Percentiles rank a stretch among this genome's conserved stretches.
These are phyloP conservation scores for Galeopsomyia nigrocyanea DNA, from an alignment of 2,888 invertebrate species.

Conservation along the genomic window DNA sequence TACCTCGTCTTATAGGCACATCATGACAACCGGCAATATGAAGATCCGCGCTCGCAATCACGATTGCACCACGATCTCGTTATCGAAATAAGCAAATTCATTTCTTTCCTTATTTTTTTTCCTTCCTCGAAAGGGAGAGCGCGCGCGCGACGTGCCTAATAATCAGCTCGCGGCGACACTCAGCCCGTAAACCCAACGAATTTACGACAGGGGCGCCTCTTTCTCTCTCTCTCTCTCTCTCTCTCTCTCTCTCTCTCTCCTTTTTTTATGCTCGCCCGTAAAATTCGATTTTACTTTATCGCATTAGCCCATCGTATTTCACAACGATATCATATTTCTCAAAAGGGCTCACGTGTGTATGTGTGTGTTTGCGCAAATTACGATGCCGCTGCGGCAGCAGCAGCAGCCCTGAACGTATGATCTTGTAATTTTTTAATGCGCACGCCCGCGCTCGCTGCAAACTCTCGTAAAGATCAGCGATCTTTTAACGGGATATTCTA, in stretches of 20 bases:
- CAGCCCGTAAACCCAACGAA: background rate
- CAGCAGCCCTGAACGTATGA: too few species aligned
- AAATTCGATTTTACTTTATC: constrained; percentile 47
- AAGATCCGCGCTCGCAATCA: too few species aligned
- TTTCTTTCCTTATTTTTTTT: background rate
- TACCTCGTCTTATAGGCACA: too few species aligned
- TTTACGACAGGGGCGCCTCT: background rate
- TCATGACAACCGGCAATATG: too few species aligned
- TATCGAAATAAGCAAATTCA: constrained; percentile 38
- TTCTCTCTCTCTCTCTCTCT: constrained; percentile 2
- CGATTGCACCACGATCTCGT: constrained; percentile 12
- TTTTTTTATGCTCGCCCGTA: constrained; percentile 22
- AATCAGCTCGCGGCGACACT: too few species aligned
- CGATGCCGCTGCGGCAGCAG: background rate
- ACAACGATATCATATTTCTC: constrained; percentile 45
- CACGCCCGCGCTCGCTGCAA: background rate
- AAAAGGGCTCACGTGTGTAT: constrained; percentile 7
- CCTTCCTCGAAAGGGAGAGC: too few species aligned
- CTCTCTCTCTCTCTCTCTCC: constrained; percentile 17
- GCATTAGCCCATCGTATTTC: constrained; percentile 47
- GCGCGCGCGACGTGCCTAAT: too few species aligned
- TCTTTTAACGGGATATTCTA: constrained; percentile 19
- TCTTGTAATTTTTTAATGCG: constrained; percentile 16
- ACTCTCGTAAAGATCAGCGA: constrained; percentile 24
- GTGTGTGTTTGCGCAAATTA: constrained; percentile 29